Conservation (phyloP, 2,113 vertebrate species). For the Oceanites oceanicus region DNA sequence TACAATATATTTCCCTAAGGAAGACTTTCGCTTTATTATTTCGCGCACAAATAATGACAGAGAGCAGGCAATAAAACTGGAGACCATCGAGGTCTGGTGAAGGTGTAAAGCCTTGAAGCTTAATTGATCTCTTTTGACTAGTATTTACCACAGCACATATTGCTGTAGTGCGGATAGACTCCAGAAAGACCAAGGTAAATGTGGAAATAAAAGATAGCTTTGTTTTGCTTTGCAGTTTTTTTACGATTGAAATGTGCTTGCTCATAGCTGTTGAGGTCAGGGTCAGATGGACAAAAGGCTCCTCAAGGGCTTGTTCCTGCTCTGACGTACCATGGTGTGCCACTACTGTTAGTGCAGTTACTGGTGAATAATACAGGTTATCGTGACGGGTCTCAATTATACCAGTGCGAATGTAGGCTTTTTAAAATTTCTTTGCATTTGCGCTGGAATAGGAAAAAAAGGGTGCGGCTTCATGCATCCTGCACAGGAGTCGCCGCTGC, state of each 20-base stretch:
- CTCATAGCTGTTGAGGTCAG: neutral
- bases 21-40: neutral
- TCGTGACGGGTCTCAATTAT: neutral
- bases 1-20: neutral
- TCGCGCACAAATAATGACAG: neutral
- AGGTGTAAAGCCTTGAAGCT: neutral
- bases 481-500: neutral
- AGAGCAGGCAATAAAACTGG: neutral
- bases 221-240: neutral
- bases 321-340: neutral
- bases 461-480: neutral
- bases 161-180: neutral
- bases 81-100: neutral
- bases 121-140: constrained; percentile 8
- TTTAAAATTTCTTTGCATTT: neutral
- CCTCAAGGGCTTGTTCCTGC: neutral
- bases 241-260: neutral
- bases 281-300: neutral
- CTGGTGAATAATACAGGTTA: neutral
- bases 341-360: neutral
- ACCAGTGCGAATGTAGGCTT: neutral
- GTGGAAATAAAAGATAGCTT: neutral
- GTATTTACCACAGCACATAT: neutral
- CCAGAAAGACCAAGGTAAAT: neutral
- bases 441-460: neutral